Conservation (phyloP, 2,113 vertebrate genomes). For the Melozone crissalis region DNA sequence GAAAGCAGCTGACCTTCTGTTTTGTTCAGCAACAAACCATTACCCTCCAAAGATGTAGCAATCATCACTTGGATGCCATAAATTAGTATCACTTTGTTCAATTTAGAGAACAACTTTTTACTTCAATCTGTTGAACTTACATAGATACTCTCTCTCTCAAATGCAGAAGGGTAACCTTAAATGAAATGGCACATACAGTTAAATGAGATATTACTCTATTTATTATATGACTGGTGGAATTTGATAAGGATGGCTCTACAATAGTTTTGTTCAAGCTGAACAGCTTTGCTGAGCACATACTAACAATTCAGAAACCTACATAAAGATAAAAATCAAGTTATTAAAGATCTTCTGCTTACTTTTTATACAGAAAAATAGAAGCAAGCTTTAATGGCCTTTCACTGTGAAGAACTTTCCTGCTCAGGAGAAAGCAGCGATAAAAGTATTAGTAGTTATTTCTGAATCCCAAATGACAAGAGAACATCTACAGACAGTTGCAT, state of each 20-base stretch:
- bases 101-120: neutral
- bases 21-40: neutral
- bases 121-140: neutral
- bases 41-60: neutral
- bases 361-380: neutral
- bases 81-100: neutral
- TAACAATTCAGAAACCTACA: neutral
- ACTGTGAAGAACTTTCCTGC: neutral
- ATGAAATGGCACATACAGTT: neutral
- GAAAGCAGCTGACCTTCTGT: neutral
- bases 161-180: neutral
- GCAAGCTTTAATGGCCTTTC: neutral
- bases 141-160: neutral
- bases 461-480: constrained; percentile 34
- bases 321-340: neutral
- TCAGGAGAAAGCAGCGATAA: neutral
- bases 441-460: constrained; percentile 20
- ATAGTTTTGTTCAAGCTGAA: neutral
- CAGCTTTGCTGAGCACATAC: neutral
- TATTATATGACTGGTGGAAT: neutral
- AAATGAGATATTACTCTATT: neutral
- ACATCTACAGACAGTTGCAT: constrained; percentile 5
- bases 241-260: neutral
- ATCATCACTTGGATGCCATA: neutral
- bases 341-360: neutral